Conservation (phyloP, 1,140 invertebrate species). For the Lysiphlebus fabarum region DNA sequence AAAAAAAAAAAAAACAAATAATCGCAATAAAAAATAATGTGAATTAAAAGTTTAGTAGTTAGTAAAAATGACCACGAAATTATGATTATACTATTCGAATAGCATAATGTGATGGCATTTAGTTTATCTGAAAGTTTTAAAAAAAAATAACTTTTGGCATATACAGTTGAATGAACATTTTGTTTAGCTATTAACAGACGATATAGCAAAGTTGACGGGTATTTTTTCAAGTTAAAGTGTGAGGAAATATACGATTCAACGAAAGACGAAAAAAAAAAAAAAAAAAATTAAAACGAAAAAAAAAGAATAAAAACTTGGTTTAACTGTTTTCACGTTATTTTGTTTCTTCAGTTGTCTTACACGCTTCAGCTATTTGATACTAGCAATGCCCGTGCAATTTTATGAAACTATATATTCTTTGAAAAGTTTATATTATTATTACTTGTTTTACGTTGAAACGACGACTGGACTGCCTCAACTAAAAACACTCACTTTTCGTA, state of each 20-base stretch:
- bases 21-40: background rate
- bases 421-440: too few relatives aligned
- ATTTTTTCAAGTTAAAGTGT: background rate
- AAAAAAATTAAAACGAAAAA: background rate
- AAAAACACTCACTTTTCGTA: too few relatives aligned
- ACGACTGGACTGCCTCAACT: too few relatives aligned
- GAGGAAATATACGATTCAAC: background rate
- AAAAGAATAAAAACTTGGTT: constrained; percentile 33
- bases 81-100: constrained; percentile 10
- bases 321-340: constrained; percentile 42
- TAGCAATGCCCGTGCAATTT: too few relatives aligned
- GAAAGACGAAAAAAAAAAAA: too few relatives aligned
- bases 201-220: constrained; percentile 26
- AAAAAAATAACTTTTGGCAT: background rate
- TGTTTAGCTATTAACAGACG: constrained; percentile 35
- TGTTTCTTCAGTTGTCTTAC: constrained; percentile 37
- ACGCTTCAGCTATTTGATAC: constrained; percentile 31
- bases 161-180: constrained; percentile 23
- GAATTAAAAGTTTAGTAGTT: constrained; percentile 10
- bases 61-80: constrained; percentile 7
- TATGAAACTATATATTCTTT: too few relatives aligned
- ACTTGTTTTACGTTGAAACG: too few relatives aligned
- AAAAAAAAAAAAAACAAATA: too few relatives aligned
- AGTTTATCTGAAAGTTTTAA: constrained; percentile 26
- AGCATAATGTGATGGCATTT: constrained; percentile 32